Evolutionary conservation across 2,797 vertebrate species (phyloP).

Genomic region (Oryzias dopingdopingensis): DNA sequence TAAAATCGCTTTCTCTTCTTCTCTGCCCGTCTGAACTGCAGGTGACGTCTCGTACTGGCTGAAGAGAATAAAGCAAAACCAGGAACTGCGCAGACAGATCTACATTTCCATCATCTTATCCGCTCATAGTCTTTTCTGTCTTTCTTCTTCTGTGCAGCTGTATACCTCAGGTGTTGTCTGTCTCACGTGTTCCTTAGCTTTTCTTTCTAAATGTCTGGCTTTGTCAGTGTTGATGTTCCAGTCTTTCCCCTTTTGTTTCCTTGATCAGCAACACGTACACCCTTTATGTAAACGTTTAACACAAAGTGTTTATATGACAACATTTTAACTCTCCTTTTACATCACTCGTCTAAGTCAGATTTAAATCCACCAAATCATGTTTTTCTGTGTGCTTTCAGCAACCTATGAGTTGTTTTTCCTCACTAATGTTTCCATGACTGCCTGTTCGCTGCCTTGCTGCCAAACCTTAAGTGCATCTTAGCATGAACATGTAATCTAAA

Average conservation of each 20-base stretch:
- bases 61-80: constrained; percentile 20
- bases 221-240: not conserved
- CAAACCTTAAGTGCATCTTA: constrained; percentile 77
- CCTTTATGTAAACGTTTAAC: not conserved
- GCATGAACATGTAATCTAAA: constrained; percentile 33
- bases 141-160: constrained; percentile 14
- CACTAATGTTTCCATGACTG: constrained; percentile 23
- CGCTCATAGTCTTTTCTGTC: constrained; percentile 25
- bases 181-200: not conserved
- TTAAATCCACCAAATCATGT: too few species aligned
- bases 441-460: constrained; percentile 64
- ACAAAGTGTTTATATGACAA: not conserved
- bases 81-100: constrained; percentile 14
- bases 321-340: not conserved
- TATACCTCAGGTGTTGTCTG: not conserved
- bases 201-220: not conserved
- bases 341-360: not conserved
- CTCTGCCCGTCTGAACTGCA: constrained; percentile 16
- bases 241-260: not conserved
- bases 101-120: not conserved
- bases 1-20: not conserved
- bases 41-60: constrained; percentile 50
- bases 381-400: too few species aligned
- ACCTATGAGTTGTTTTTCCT: not conserved
- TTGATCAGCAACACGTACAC: not conserved